Evolutionary conservation across 2,113 vertebrate species (phyloP).

Genomic region (Sturnira hondurensis): DNA sequence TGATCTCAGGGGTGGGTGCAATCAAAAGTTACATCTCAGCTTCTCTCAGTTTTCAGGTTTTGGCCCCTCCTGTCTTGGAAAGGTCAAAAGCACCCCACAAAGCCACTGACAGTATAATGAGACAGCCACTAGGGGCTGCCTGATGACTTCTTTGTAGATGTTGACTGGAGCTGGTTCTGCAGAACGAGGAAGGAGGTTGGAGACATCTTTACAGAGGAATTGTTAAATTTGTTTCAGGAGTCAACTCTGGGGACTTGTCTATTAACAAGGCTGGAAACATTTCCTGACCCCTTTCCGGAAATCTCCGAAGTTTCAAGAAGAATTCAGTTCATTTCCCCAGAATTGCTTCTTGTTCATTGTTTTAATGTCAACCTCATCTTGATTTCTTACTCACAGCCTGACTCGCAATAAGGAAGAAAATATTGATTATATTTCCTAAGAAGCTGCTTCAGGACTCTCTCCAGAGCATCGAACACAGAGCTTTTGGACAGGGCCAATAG

Average conservation of each 20-base stretch:
- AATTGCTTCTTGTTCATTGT: constrained; percentile 44
- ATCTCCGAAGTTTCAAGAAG: constrained; percentile 21
- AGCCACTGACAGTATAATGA: not conserved
- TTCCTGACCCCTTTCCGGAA: constrained; percentile 46
- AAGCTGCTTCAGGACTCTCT: constrained; percentile 18
- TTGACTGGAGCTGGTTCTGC: not conserved
- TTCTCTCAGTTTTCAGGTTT: not conserved
- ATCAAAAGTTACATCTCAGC: not conserved
- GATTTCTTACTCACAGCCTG: not conserved
- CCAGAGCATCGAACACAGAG: not conserved
- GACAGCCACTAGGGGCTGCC: not conserved
- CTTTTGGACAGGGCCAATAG: not conserved
- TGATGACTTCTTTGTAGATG: not conserved
- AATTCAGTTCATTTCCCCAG: constrained; percentile 7
- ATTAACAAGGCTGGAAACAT: not conserved
- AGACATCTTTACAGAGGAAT: not conserved
- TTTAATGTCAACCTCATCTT: constrained; percentile 44
- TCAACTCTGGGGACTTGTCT: not conserved
- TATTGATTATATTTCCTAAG: constrained; percentile 34
- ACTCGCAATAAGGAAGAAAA: constrained; percentile 44
- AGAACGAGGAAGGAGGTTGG: not conserved
- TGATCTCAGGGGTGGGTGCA: not conserved
- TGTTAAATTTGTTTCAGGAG: not conserved
- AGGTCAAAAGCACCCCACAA: not conserved
- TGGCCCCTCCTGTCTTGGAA: not conserved